Conservation (phyloP, 2,888 invertebrate species). For the Abrostola tripartita region DNA sequence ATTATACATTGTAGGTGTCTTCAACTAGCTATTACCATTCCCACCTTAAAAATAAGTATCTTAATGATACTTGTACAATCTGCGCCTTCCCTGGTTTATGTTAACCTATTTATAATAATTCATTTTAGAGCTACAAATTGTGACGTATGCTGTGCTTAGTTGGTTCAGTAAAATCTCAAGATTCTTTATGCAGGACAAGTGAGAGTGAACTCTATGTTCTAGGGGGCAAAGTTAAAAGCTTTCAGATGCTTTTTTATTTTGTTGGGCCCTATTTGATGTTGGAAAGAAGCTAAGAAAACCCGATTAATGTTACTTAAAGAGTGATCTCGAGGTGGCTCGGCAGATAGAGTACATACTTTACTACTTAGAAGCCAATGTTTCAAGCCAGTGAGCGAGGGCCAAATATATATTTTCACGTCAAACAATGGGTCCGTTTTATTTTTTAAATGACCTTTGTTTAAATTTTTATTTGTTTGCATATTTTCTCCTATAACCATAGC, state of each 20-base stretch:
- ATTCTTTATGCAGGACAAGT: slow-evolving; percentile 1
- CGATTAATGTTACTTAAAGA: slow-evolving; percentile 88
- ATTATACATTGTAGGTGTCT: background rate
- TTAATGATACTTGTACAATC: slow-evolving; percentile 10
- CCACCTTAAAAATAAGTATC: background rate
- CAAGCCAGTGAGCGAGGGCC: slow-evolving; percentile 63
- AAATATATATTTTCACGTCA: slow-evolving; percentile 69
- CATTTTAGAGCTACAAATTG: slow-evolving; percentile 57
- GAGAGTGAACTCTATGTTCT: slow-evolving; percentile 18
- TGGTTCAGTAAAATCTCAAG: slow-evolving; percentile 49
- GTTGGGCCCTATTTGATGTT: slow-evolving; percentile 47
- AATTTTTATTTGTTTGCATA: slow-evolving; percentile 15
- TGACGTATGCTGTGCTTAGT: slow-evolving; percentile 53
- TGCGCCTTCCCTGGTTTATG: slow-evolving; percentile 12
- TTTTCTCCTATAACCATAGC: background rate
- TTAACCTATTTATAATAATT: slow-evolving; percentile 53
- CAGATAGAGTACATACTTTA: slow-evolving; percentile 84
- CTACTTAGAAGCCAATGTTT: slow-evolving; percentile 83
- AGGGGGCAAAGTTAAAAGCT: slow-evolving; percentile 6
- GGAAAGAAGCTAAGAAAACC: slow-evolving; percentile 61
- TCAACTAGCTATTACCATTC: background rate
- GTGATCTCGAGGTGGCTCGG: slow-evolving; percentile 76
- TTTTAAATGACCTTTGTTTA: slow-evolving; percentile 12
- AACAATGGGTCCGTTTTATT: slow-evolving; percentile 47
- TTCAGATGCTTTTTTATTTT: background rate